Evolutionary conservation across 2,797 vertebrate species (phyloP).

Genomic region (Anas georgica): DNA sequence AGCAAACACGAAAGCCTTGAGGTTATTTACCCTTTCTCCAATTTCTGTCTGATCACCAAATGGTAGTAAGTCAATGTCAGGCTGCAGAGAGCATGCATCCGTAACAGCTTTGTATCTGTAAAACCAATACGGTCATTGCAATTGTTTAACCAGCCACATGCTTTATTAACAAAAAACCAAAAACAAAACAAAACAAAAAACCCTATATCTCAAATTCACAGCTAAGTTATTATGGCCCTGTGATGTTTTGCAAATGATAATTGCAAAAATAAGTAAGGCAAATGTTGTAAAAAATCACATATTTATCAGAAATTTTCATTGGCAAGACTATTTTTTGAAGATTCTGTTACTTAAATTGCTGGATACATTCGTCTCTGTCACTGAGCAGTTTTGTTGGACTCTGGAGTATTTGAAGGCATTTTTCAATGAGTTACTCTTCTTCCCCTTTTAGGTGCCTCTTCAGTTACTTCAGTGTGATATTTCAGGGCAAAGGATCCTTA

Average conservation of each 20-base stretch:
- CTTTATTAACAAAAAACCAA: not conserved
- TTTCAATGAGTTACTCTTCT: not conserved
- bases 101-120: conserved; percentile 95
- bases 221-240: not conserved
- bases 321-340: not conserved
- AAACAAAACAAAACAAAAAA: no score
- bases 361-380: not conserved
- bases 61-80: conserved; percentile 95
- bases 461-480: not conserved
- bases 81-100: conserved; percentile 96
- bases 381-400: not conserved
- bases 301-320: not conserved
- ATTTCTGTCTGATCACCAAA: conserved; percentile 99
- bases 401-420: not conserved
- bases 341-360: not conserved
- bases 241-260: not conserved
- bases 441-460: not conserved
- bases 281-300: not conserved
- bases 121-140: not conserved
- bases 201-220: not conserved
- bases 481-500: not conserved
- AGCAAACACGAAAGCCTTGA: not conserved
- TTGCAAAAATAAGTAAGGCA: not conserved
- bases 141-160: not conserved
- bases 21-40: conserved; percentile 89